Conservation (phyloP, 2,797 vertebrate species). For the Betta splendens region DNA sequence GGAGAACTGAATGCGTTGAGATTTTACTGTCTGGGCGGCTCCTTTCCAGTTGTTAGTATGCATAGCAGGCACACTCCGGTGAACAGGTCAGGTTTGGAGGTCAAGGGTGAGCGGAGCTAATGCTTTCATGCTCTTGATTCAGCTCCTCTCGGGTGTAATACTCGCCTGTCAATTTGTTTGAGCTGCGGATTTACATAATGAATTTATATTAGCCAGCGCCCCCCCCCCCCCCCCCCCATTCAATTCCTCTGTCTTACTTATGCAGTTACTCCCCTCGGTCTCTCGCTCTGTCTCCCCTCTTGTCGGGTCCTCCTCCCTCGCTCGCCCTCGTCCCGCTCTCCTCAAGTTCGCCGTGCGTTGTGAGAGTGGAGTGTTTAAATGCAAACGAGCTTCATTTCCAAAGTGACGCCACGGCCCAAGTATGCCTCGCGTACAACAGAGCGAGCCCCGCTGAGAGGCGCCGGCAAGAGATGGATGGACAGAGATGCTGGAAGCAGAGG, state of each 20-base stretch:
- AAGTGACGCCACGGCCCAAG: constrained; percentile 75
- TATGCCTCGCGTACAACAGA: constrained; percentile 68
- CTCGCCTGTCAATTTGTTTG: constrained; percentile 83
- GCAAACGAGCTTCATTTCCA: constrained; percentile 77
- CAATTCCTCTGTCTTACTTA: constrained; percentile 44
- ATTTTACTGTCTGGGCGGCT: constrained; percentile 41
- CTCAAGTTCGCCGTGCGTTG: constrained; percentile 74
- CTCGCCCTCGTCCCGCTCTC: constrained; percentile 63
- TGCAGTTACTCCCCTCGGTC: constrained; percentile 49
- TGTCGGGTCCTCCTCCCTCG: neutral
- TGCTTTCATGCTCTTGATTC: constrained; percentile 81
- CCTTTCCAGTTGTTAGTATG: constrained; percentile 69
- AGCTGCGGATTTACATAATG: constrained; percentile 84
- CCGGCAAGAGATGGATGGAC: constrained; percentile 69
- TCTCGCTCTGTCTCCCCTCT: constrained; percentile 5
- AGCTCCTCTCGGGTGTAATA: constrained; percentile 81
- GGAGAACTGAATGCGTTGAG: constrained; percentile 49
- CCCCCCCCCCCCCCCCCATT: constrained; percentile 51
- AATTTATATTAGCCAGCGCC: constrained; percentile 83
- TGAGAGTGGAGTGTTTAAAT: constrained; percentile 77
- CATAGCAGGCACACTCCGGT: constrained; percentile 76
- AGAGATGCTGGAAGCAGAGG: constrained; percentile 58
- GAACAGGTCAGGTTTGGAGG: constrained; percentile 76
- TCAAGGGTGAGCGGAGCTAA: constrained; percentile 78
- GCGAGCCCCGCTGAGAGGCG: constrained; percentile 66